phyloP scores from a whole-genome alignment of 2,113 vertebrate genomes.

The Oophaga pumilio region DNA sequence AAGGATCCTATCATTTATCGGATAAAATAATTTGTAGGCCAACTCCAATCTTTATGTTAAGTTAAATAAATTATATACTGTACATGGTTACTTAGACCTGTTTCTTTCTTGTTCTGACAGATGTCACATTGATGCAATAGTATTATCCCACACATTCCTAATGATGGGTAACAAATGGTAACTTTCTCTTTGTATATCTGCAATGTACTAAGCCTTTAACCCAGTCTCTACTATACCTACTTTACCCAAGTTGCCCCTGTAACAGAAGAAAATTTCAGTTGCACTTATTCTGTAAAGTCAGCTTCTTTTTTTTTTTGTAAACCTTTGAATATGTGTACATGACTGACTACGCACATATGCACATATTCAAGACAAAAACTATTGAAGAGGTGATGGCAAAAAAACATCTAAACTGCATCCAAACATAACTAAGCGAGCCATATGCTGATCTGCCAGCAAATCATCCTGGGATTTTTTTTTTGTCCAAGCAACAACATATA shows the following conservation, averaged over 20 bases:
- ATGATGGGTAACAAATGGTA: not conserved
- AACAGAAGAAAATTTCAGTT: not conserved
- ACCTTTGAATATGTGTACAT: too few relatives aligned
- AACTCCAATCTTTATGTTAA: not conserved
- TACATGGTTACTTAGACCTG: not conserved
- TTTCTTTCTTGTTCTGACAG: conserved; percentile 6
- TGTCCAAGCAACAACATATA: not conserved
- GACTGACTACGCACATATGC: not conserved
- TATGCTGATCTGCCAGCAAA: not conserved
- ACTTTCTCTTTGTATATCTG: not conserved
- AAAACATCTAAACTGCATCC: not conserved
- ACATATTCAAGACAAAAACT: not conserved
- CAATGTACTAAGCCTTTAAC: not conserved
- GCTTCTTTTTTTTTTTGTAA: too few relatives aligned
- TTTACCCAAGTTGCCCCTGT: not conserved
- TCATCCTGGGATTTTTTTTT: not conserved
- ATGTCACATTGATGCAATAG: not conserved
- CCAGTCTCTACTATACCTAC: not conserved
- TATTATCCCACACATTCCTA: not conserved
- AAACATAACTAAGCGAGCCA: not conserved
- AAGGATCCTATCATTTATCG: not conserved
- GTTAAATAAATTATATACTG: not conserved
- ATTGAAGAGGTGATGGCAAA: not conserved
- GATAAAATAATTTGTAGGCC: not conserved
- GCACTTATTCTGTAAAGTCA: too few relatives aligned